Conservation (phyloP, 2,888 invertebrate genomes). For the Oligia fasciuncula region DNA sequence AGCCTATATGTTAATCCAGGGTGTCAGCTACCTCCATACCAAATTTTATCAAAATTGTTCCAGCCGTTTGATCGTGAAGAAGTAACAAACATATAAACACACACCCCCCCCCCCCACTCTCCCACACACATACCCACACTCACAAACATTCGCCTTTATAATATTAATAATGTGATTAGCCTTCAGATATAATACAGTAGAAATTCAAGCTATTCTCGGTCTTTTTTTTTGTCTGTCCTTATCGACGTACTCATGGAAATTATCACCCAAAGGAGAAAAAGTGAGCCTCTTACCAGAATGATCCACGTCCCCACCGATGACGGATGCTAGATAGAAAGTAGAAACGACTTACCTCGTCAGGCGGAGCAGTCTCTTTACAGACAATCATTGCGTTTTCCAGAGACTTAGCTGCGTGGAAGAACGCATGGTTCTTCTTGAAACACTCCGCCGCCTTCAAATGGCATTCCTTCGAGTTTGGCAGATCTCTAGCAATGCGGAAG, state of each 20-base stretch:
- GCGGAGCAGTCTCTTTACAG: conserved; percentile 88
- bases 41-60: too few relatives aligned
- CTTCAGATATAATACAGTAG: background rate
- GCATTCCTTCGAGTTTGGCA: conserved; percentile 94
- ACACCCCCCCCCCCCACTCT: too few relatives aligned
- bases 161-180: background rate
- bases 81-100: too few relatives aligned
- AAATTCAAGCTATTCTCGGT: background rate
- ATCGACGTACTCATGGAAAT: background rate
- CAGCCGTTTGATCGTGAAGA: too few relatives aligned
- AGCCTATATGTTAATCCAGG: too few relatives aligned
- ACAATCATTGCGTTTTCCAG: conserved; percentile 96
- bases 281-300: background rate
- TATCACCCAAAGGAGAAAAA: background rate
- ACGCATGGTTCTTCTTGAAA: conserved; percentile 95
- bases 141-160: too few relatives aligned
- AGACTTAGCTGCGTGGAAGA: conserved; percentile 98
- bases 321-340: background rate
- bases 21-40: too few relatives aligned
- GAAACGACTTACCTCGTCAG: conserved; percentile 78
- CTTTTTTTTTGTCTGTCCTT: background rate
- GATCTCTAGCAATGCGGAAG: conserved; percentile 95
- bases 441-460: conserved; percentile 96
- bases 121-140: too few relatives aligned
- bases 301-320: background rate